phyloP scores from a whole-genome alignment of 1,140 invertebrate genomes.

The Calephelis virginiensis region DNA sequence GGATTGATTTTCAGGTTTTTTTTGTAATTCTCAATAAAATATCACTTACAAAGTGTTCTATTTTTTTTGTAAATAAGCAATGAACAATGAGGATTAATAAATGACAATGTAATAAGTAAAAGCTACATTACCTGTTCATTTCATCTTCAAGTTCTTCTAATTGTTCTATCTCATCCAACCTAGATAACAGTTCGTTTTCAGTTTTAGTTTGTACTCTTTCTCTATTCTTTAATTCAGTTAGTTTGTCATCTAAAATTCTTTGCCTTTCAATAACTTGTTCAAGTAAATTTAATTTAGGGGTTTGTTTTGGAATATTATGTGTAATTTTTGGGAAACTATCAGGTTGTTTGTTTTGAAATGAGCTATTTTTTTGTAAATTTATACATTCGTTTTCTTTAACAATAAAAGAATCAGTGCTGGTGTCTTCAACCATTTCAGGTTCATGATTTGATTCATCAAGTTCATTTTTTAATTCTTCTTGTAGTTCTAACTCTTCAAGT shows the following conservation, averaged over 20 bases:
- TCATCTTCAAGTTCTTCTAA: slow-evolving; percentile 80
- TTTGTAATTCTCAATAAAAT: too few relatives aligned
- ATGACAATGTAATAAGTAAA: neutral
- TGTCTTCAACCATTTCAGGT: slow-evolving; percentile 28
- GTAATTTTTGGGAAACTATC: slow-evolving; percentile 26
- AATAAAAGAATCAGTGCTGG: slow-evolving; percentile 32
- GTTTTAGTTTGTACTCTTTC: slow-evolving; percentile 56
- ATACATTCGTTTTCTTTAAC: slow-evolving; percentile 30
- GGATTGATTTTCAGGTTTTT: too few relatives aligned
- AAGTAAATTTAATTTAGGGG: slow-evolving; percentile 46
- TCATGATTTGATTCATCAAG: slow-evolving; percentile 31
- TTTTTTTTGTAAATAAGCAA: too few relatives aligned
- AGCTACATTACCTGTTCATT: slow-evolving; percentile 61
- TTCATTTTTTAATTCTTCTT: slow-evolving; percentile 75
- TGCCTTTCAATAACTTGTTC: slow-evolving; percentile 77
- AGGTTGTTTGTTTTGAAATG: slow-evolving; percentile 18
- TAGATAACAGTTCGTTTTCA: slow-evolving; percentile 71
- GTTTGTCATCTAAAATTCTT: slow-evolving; percentile 71
- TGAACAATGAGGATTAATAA: neutral
- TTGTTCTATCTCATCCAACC: slow-evolving; percentile 79
- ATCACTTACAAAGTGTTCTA: too few relatives aligned
- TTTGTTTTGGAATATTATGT: slow-evolving; percentile 31
- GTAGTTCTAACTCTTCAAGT: slow-evolving; percentile 70
- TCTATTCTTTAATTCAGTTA: slow-evolving; percentile 67
- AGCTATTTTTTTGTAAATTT: neutral